phyloP scores from a whole-genome alignment of 35 echinoderm and acorn worm genomes.

The Eucidaris tribuloides region DNA sequence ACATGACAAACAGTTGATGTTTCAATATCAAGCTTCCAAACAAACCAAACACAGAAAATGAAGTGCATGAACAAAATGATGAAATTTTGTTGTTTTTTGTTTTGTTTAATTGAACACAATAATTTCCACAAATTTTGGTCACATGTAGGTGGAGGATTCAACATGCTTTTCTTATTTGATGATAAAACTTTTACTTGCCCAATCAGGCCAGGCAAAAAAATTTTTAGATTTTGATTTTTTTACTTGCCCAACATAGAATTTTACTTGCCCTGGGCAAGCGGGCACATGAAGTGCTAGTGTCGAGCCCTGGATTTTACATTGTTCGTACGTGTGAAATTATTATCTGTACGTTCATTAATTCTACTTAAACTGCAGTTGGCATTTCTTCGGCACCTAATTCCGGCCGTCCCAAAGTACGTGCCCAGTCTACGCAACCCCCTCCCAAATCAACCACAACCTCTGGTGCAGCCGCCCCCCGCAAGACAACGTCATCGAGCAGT shows the following conservation, averaged over 20 bases:
- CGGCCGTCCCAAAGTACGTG: not conserved
- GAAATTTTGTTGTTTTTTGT: too few relatives aligned
- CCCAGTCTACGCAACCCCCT: not conserved
- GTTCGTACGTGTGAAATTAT: not conserved
- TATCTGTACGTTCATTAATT: not conserved
- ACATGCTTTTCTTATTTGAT: too few relatives aligned
- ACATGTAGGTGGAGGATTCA: too few relatives aligned
- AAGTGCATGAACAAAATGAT: too few relatives aligned
- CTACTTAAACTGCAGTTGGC: not conserved
- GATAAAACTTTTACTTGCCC: too few relatives aligned
- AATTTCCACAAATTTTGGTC: too few relatives aligned
- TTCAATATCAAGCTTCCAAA: too few relatives aligned
- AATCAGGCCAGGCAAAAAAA: too few relatives aligned
- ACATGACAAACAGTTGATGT: too few relatives aligned
- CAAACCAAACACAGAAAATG: too few relatives aligned
- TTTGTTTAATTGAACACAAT: too few relatives aligned
- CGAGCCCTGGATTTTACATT: not conserved
- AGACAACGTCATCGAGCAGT: conserved; percentile 56
- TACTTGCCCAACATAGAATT: not conserved
- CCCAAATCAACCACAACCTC: not conserved
- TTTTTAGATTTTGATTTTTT: not conserved
- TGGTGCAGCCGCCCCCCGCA: not conserved
- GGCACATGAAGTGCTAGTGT: not conserved
- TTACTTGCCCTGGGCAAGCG: not conserved
- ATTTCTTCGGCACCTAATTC: conserved; percentile 10